Evolutionary conservation across 2,113 vertebrate genomes (phyloP), one percentile per base, ranked within the genome.

Genomic region (Asarcornis scutulata): DNA sequence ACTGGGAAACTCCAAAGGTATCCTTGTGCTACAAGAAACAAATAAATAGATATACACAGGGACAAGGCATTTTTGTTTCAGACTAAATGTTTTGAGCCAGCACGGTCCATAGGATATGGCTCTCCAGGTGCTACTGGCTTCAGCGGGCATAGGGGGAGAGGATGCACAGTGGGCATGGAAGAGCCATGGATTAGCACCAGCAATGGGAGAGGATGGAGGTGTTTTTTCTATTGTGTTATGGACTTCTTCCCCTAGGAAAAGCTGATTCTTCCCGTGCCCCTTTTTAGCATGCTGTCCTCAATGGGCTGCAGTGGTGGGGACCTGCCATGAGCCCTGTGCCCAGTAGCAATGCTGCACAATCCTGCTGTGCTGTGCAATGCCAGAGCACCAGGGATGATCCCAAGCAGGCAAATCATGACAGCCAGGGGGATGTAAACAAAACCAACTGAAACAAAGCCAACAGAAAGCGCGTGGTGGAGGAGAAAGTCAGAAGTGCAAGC

Each of bases 391-490:
- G 40, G 46, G 69, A 72, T 46, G 81, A 29, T 73, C 50, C 72
- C 15, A 5, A 16, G 81, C 81, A 48, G 44, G 38, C 10, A n/a
- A 85, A 62, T 84, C 22, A 69, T 55, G 29, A 44, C 92, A 59
- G 83, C 83, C 59, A 32, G 89, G 87, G 88, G 31, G 86, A 84
- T 36, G 46, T 59, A 91, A 88, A 83, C 73, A 91, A 86, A 87
- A 38, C 7, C 23, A 79, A 93, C 11, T 3, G 23, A 40, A 85
- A 81, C 56, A 72, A 74, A 83, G 38, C 46, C 76, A 34, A 55
- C 42, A 69, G 32, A 86, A 67, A 52, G 46, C 22, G 36, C 8
- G 17, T 17, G 25, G 69, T 72, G 53, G 83, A 64, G 76, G 68
- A 88, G 83, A 78, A 48, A 86, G 69, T 85, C 72, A 83, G 63